Evolutionary conservation across 2,888 invertebrate genomes (phyloP).

Genomic region (Xestia xanthographa): DNA sequence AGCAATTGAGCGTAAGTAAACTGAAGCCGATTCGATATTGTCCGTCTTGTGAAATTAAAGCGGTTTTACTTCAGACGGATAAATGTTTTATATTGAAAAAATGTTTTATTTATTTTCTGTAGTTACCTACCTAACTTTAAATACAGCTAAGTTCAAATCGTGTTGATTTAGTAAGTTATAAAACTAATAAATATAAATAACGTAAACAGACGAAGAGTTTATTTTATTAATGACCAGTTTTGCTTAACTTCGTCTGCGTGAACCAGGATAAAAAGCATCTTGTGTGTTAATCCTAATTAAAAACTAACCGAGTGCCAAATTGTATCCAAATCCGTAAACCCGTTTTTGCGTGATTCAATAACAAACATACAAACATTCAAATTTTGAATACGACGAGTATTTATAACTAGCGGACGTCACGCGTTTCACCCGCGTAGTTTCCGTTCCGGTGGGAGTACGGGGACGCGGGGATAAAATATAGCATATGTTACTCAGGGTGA

Average conservation of each 20-base stretch:
- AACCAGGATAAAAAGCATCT: neutral
- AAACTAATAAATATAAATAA: neutral
- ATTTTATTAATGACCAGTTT: neutral
- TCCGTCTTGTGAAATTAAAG: conserved; percentile 1
- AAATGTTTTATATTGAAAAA: neutral
- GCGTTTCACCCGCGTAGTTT: too few relatives aligned
- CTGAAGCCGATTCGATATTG: conserved; percentile 6
- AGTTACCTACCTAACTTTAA: neutral
- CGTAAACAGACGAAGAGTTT: neutral
- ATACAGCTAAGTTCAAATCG: neutral
- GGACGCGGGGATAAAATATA: too few relatives aligned
- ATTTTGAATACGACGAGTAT: neutral
- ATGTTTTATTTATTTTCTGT: neutral
- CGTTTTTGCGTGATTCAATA: neutral
- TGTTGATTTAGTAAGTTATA: neutral
- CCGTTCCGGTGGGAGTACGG: too few relatives aligned
- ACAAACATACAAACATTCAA: neutral
- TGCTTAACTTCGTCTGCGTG: neutral
- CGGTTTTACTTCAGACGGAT: neutral
- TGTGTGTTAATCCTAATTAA: neutral
- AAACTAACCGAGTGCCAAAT: neutral
- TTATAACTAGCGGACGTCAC: too few relatives aligned
- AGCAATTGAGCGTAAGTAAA: conserved; percentile 21
- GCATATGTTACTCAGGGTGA: too few relatives aligned
- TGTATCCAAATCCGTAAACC: neutral